Conservation (phyloP, 2,888 invertebrate species). For the Uloborus plumipes region DNA sequence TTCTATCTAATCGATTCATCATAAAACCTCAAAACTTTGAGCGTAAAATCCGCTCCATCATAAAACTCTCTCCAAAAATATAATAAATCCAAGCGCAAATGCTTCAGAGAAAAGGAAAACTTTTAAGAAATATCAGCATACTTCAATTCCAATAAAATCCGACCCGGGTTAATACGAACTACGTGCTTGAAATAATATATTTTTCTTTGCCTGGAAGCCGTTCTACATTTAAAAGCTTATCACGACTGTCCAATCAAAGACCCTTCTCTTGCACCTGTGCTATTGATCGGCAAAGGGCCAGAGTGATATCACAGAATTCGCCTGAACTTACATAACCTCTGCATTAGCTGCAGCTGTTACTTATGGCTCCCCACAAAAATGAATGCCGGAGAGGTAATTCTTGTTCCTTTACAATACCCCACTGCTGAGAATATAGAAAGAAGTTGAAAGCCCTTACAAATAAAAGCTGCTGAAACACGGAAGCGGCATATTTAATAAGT, state of each 20-base stretch:
- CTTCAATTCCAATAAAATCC: slow-evolving; percentile 58
- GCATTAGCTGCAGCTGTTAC: slow-evolving; percentile 61
- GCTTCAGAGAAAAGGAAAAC: slow-evolving; percentile 38
- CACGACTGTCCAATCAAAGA: slow-evolving; percentile 62
- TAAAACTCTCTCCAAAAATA: too few relatives aligned
- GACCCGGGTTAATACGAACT: slow-evolving; percentile 53
- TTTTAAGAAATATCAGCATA: slow-evolving; percentile 59
- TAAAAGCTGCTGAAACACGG: slow-evolving; percentile 14
- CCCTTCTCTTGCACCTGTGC: slow-evolving; percentile 53
- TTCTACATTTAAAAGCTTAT: slow-evolving; percentile 60
- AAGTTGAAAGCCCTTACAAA: too few relatives aligned
- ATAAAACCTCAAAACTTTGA: too few relatives aligned
- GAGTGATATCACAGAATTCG: slow-evolving; percentile 39
- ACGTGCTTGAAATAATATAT: slow-evolving; percentile 62
- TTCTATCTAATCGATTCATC: too few relatives aligned
- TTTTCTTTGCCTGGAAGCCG: slow-evolving; percentile 35
- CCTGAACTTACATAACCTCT: slow-evolving; percentile 60
- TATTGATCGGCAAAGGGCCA: slow-evolving; percentile 52
- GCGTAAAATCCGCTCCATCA: too few relatives aligned
- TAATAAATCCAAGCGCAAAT: neutral
- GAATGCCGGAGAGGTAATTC: slow-evolving; percentile 30
- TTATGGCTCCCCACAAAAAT: slow-evolving; percentile 42
- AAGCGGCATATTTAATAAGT: slow-evolving; percentile 40
- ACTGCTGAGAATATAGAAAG: slow-evolving; percentile 2
- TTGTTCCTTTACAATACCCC: slow-evolving; percentile 34